Evolutionary conservation across 2,888 invertebrate genomes (phyloP).

Genomic region (Amphipyra tragopoginis): DNA sequence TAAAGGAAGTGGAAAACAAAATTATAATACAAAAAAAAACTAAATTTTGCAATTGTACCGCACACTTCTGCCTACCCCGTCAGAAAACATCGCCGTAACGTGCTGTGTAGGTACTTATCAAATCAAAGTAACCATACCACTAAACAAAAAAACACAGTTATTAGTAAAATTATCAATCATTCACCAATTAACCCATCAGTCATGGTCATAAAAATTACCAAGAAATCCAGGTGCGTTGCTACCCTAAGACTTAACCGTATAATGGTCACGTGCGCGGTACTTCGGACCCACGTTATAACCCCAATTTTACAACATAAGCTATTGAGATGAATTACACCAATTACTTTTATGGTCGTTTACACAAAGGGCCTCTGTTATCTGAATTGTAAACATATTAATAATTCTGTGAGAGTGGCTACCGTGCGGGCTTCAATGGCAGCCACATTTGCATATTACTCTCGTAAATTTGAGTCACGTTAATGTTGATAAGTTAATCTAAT

Average conservation of each 20-base stretch:
- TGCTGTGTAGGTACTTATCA: too few species aligned
- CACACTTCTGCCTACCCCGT: too few species aligned
- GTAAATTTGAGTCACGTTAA: slow-evolving; percentile 62
- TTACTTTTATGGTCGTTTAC: slow-evolving; percentile 79
- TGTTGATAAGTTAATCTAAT: slow-evolving; percentile 62
- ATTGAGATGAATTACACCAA: slow-evolving; percentile 83
- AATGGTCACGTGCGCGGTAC: slow-evolving; percentile 62
- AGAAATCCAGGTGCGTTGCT: slow-evolving; percentile 54
- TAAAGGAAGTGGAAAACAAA: too few species aligned
- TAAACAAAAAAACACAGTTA: slow-evolving; percentile 22
- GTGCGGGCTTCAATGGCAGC: slow-evolving; percentile 60
- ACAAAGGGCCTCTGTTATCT: slow-evolving; percentile 73
- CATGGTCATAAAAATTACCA: slow-evolving; percentile 42
- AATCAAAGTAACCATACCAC: background rate
- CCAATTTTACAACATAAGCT: slow-evolving; percentile 72
- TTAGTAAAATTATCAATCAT: slow-evolving; percentile 47
- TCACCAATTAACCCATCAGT: slow-evolving; percentile 46
- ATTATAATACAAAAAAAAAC: too few species aligned
- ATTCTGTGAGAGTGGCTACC: slow-evolving; percentile 66
- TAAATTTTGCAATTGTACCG: too few species aligned
- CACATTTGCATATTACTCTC: slow-evolving; percentile 69
- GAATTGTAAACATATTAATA: slow-evolving; percentile 79
- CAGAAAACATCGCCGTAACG: too few species aligned
- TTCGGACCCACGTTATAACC: slow-evolving; percentile 56
- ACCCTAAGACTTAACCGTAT: slow-evolving; percentile 63